phyloP scores from a whole-genome alignment of 2,888 invertebrate species.

The Lochmaea capreae region DNA sequence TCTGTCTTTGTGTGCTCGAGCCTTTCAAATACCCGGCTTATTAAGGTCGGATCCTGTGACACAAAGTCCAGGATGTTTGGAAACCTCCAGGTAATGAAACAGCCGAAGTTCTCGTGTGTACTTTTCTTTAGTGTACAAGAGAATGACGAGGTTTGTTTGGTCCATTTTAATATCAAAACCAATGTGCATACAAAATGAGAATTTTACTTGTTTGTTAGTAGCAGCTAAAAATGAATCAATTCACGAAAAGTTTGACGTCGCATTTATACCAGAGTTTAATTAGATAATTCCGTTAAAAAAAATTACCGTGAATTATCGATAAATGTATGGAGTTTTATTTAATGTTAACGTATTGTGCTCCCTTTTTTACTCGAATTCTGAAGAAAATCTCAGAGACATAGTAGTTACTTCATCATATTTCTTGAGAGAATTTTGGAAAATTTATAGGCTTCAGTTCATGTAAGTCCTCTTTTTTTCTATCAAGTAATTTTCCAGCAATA shows the following conservation, averaged over 20 bases:
- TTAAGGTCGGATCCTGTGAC: slow-evolving; percentile 60
- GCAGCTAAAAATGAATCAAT: neutral
- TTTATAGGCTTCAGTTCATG: no score
- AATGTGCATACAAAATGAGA: neutral
- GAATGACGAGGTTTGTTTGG: slow-evolving; percentile 24
- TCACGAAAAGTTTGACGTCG: neutral
- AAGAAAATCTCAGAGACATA: no score
- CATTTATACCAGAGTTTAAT: neutral
- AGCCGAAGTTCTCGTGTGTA: slow-evolving; percentile 46
- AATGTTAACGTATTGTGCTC: no score
- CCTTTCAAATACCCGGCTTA: slow-evolving; percentile 59
- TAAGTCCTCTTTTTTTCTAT: no score
- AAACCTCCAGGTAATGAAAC: slow-evolving; percentile 57
- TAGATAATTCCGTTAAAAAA: no score
- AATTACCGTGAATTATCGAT: no score
- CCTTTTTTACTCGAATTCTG: no score
- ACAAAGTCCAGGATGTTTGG: slow-evolving; percentile 64
- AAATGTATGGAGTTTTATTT: no score
- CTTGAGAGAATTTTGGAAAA: no score
- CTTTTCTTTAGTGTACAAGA: slow-evolving; percentile 43
- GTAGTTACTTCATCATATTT: no score
- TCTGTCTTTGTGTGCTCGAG: slow-evolving; percentile 57
- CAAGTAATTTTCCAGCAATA: no score
- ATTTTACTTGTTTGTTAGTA: neutral
- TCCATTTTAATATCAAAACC: slow-evolving; percentile 19